Evolutionary conservation across 2,113 vertebrate species (phyloP).

Genomic region (Solea senegalensis): DNA sequence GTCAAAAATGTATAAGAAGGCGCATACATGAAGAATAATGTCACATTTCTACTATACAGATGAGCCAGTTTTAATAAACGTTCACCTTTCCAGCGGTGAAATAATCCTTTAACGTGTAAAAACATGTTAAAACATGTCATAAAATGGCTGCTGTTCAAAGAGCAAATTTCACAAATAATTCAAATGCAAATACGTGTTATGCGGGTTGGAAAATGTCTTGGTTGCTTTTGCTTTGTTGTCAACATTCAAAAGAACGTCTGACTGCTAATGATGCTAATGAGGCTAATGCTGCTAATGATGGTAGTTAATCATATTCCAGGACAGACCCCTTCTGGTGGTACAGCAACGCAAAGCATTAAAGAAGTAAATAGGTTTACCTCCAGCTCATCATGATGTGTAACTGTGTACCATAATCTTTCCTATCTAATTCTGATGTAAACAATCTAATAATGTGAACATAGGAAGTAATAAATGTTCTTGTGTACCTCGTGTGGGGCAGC

Average conservation of each 20-base stretch:
- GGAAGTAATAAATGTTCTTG: not conserved
- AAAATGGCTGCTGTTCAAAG: too few species aligned
- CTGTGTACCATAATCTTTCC: not conserved
- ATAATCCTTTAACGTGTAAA: too few species aligned
- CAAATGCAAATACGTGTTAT: too few species aligned
- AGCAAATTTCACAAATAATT: too few species aligned
- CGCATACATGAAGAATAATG: too few species aligned
- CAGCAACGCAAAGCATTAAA: not conserved
- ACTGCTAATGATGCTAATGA: conserved; percentile 18
- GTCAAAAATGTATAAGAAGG: too few species aligned
- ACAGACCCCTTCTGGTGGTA: not conserved
- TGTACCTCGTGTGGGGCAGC: conserved; percentile 87
- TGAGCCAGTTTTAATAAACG: too few species aligned
- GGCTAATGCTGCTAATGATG: conserved; percentile 4
- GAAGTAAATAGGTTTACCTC: not conserved
- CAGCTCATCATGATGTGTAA: not conserved
- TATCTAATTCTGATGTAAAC: not conserved
- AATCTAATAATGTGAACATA: not conserved
- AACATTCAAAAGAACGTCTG: not conserved
- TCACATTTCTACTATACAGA: too few species aligned
- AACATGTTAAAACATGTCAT: too few species aligned
- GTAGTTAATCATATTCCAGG: not conserved
- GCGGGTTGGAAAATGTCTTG: too few species aligned
- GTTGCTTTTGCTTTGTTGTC: not conserved
- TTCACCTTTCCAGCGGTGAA: too few species aligned